Conservation (phyloP, 2,797 vertebrate species). For the Peromyscus melanophrys region DNA sequence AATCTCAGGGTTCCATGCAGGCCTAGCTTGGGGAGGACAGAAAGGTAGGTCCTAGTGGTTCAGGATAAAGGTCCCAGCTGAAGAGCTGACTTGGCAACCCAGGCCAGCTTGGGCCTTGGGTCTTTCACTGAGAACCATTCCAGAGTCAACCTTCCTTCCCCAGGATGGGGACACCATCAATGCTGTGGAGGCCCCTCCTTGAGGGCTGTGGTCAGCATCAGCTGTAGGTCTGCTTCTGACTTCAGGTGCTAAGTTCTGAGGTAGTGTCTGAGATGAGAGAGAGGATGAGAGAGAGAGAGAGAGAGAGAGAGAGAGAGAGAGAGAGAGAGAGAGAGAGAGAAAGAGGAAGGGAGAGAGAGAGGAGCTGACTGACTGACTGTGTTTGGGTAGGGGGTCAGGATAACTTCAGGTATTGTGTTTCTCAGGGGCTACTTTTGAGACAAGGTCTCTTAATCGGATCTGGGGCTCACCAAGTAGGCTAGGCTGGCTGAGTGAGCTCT, state of each 20-base stretch:
- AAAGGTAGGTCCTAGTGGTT: neutral
- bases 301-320: too few species aligned
- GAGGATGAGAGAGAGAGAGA: too few species aligned
- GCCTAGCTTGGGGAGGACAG: too few species aligned
- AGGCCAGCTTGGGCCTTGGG: neutral
- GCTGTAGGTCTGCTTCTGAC: neutral
- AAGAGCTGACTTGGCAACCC: neutral
- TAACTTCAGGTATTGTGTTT: neutral
- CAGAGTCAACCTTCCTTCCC: neutral
- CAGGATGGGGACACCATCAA: neutral
- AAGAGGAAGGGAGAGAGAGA: too few species aligned
- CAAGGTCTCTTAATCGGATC: neutral
- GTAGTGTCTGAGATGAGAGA: neutral
- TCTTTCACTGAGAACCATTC: neutral
- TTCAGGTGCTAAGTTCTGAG: neutral
- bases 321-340: too few species aligned
- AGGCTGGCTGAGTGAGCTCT: neutral
- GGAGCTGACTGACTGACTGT: too few species aligned
- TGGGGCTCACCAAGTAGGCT: neutral
- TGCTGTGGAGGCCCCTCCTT: accelerated
- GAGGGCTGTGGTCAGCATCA: neutral
- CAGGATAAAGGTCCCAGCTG: neutral
- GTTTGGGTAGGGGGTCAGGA: neutral
- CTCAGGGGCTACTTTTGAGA: neutral
- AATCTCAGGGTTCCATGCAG: neutral